Conservation (phyloP, 2,888 invertebrate genomes). For the Digitonthophagus gazella region DNA sequence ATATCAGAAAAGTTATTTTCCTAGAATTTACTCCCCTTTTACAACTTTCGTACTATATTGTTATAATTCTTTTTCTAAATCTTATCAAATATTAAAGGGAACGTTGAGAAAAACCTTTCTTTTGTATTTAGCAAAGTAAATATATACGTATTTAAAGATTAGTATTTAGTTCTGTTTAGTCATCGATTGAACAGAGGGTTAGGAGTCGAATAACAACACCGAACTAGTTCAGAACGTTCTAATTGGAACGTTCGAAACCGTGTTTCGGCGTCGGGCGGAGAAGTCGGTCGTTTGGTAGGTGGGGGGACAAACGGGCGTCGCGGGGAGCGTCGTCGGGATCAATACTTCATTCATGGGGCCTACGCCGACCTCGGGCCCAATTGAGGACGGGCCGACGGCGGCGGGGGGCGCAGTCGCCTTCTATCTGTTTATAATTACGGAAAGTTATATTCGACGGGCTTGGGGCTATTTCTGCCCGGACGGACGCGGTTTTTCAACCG, state of each 20-base stretch:
- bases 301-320: conserved; percentile 17
- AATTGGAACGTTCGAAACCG: conserved; percentile 33
- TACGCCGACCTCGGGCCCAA: conserved; percentile 35
- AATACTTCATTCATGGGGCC: conserved; percentile 46
- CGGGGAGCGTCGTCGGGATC: conserved; percentile 36
- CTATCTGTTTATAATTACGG: conserved; percentile 9
- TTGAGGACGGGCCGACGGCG: conserved; percentile 4
- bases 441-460: conserved; percentile 15
- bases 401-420: not conserved
- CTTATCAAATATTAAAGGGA: too few relatives aligned
- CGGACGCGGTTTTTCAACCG: conserved; percentile 7
- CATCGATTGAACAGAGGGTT: conserved; percentile 21
- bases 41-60: too few relatives aligned
- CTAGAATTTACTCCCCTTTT: not conserved
- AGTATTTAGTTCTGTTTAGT: not conserved
- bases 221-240: conserved; percentile 11
- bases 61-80: too few relatives aligned
- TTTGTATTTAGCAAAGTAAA: conserved; percentile 2
- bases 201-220: not conserved
- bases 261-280: conserved; percentile 29
- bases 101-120: too few relatives aligned
- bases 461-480: not conserved
- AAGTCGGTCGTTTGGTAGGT: not conserved
- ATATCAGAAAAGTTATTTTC: not conserved
- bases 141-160: not conserved